These are phyloP conservation scores for Aldabrachelys gigantea DNA, from an alignment of 2,113 vertebrate genomes.

Conservation along the genomic window DNA sequence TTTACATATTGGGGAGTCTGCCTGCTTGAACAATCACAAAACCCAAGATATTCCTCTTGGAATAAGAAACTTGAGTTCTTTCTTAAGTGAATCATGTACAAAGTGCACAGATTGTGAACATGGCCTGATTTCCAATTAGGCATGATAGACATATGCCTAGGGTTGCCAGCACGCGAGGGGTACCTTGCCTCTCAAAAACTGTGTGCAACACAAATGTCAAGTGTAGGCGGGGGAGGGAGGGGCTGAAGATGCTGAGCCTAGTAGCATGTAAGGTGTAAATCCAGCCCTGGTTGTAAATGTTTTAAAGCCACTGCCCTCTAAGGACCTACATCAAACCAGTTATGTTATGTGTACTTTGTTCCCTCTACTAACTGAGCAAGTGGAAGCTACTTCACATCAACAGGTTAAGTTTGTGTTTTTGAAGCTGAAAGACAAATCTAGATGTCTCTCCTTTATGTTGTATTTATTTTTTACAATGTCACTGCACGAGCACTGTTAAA, in stretches of 20 bases:
- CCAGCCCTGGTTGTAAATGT: not conserved
- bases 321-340: not conserved
- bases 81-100: not conserved
- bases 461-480: not conserved
- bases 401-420: not conserved
- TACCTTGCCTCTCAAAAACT: too few relatives aligned
- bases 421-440: not conserved
- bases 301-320: not conserved
- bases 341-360: too few relatives aligned
- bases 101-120: not conserved
- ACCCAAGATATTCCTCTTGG: not conserved
- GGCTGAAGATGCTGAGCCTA: too few relatives aligned
- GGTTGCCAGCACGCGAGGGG: too few relatives aligned
- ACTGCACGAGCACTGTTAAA: not conserved
- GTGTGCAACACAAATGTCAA: too few relatives aligned
- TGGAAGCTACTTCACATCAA: not conserved
- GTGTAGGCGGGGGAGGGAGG: too few relatives aligned
- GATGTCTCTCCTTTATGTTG: not conserved
- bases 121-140: too few relatives aligned
- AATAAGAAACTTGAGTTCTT: not conserved
- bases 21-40: not conserved
- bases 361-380: not conserved
- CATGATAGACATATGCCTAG: too few relatives aligned
- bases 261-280: too few relatives aligned
- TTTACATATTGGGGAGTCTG: not conserved